These are phyloP conservation scores for Nemurella pictetii DNA, from an alignment of 2,888 invertebrate genomes.

Conservation along the genomic window DNA sequence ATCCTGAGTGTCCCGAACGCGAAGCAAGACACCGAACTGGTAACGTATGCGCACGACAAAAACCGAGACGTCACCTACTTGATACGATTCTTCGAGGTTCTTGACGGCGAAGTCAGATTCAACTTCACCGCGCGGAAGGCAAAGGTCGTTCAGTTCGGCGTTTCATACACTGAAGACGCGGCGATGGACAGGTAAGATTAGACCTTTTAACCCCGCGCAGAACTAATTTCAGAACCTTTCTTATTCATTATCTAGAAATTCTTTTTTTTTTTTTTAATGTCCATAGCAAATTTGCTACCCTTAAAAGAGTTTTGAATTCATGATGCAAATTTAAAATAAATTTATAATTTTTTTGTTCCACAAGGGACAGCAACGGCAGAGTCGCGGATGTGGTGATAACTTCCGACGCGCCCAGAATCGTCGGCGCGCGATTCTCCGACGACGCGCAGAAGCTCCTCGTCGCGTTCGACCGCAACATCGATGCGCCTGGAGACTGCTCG, in stretches of 20 bases:
- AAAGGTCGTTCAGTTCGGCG: slow-evolving; percentile 37
- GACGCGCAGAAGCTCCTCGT: slow-evolving; percentile 38
- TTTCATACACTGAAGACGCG: slow-evolving; percentile 40
- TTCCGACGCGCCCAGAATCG: slow-evolving; percentile 36
- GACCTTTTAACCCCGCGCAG: too few relatives aligned
- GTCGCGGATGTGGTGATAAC: slow-evolving; percentile 26
- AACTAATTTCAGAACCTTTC: too few relatives aligned
- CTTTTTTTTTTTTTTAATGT: neutral
- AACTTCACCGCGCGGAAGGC: slow-evolving; percentile 35
- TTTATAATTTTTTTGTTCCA: neutral
- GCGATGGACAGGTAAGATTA: slow-evolving; percentile 38
- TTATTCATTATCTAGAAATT: too few relatives aligned
- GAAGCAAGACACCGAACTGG: slow-evolving; percentile 11
- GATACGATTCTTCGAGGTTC: slow-evolving; percentile 30
- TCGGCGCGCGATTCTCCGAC: slow-evolving; percentile 34
- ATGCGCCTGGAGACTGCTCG: slow-evolving; percentile 34
- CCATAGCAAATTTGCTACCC: neutral
- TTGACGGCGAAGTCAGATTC: slow-evolving; percentile 34
- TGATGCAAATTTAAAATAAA: too few relatives aligned
- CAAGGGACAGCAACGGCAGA: slow-evolving; percentile 23
- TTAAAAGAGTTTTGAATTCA: too few relatives aligned
- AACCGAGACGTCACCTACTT: slow-evolving; percentile 31
- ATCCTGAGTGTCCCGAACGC: slow-evolving; percentile 32
- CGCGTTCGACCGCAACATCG: slow-evolving; percentile 41
- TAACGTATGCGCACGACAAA: slow-evolving; percentile 35